phyloP scores from a whole-genome alignment of 2,113 vertebrate genomes.

The Brachirus orientalis region DNA sequence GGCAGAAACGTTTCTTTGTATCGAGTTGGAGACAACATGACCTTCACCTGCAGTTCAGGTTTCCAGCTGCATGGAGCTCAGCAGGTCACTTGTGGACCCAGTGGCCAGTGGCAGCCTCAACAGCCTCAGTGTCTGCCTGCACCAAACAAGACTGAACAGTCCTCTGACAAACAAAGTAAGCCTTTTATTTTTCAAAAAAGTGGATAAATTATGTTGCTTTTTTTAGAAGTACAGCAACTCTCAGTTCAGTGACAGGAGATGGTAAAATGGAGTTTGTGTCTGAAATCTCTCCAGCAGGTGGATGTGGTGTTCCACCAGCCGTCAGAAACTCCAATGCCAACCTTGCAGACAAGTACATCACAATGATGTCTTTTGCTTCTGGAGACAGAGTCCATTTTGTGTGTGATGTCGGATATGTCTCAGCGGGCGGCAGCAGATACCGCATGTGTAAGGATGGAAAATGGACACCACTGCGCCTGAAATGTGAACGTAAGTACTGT shows the following conservation, averaged over 20 bases:
- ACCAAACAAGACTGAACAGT: not conserved
- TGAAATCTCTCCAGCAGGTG: conserved; percentile 5
- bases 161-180: not conserved
- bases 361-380: conserved; percentile 18
- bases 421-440: conserved; percentile 33
- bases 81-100: conserved; percentile 51
- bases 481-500: conserved; percentile 63
- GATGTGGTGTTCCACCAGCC: conserved; percentile 39
- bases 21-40: conserved; percentile 35
- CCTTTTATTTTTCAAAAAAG: not conserved
- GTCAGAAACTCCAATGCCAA: not conserved
- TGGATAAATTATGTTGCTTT: too few species aligned
- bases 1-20: not conserved
- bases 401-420: conserved; percentile 52
- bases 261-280: not conserved
- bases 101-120: conserved; percentile 59
- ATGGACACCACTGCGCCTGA: conserved; percentile 50
- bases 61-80: conserved; percentile 57
- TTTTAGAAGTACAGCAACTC: too few species aligned
- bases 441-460: conserved; percentile 30
- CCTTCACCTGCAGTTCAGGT: conserved; percentile 51
- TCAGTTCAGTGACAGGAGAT: not conserved
- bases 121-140: conserved; percentile 52
- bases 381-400: conserved; percentile 36
- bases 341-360: conserved; percentile 36